phyloP scores from a whole-genome alignment of 2,113 vertebrate genomes.

The Pteropus alecto region DNA sequence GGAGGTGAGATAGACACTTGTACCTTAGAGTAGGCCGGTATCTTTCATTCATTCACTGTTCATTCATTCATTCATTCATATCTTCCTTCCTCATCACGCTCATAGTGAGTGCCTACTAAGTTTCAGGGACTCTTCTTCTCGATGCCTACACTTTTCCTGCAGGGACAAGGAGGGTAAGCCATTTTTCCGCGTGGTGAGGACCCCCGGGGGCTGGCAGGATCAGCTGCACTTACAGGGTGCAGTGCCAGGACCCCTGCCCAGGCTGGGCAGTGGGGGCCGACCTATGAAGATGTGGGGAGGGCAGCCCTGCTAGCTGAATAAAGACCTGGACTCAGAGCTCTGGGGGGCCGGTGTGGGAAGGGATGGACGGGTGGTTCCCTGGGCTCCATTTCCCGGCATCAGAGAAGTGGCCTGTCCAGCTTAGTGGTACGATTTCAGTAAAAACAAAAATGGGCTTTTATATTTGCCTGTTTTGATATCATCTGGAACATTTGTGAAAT shows the following conservation, averaged over 20 bases:
- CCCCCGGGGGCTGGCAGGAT: neutral
- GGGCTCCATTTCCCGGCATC: neutral
- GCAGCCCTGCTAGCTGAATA: neutral
- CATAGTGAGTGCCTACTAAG: neutral
- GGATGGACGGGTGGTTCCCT: accelerated
- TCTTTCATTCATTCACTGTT: neutral
- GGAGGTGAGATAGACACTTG: accelerated
- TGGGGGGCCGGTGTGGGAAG: accelerated
- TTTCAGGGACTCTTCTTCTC: neutral
- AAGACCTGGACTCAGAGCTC: neutral
- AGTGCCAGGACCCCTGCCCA: no score
- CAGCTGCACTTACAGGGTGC: accelerated
- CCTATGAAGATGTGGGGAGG: neutral
- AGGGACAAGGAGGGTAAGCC: accelerated
- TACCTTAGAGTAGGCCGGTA: neutral
- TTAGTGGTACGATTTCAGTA: neutral
- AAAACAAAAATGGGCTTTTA: neutral
- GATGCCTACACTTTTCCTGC: neutral
- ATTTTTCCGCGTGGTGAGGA: neutral
- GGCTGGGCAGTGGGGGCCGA: neutral
- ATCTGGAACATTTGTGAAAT: neutral
- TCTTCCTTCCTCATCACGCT: neutral
- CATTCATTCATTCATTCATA: accelerated
- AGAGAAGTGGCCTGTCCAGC: neutral
- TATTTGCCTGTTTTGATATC: no score